These are phyloP conservation scores for Pygocentrus nattereri DNA, from an alignment of 2,797 vertebrate genomes.

Conservation along the genomic window DNA sequence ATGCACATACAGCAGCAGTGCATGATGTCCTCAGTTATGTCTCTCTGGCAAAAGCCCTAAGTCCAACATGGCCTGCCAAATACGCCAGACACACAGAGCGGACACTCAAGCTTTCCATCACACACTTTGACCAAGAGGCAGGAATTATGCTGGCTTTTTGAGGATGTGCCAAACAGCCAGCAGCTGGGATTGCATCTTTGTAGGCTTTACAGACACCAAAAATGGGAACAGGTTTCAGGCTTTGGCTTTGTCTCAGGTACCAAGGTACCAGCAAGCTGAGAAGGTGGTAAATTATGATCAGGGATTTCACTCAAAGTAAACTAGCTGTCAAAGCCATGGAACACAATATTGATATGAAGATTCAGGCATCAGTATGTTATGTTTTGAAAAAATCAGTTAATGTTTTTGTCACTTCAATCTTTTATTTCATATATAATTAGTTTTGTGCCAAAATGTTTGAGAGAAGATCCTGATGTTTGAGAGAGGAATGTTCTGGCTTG, in stretches of 20 bases:
- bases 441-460: too few relatives aligned
- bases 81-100: conserved; percentile 26
- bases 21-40: conserved; percentile 23
- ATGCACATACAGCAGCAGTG: not conserved
- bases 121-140: conserved; percentile 29
- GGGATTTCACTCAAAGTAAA: not conserved
- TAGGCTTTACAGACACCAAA: conserved; percentile 12
- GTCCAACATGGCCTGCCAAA: conserved; percentile 40
- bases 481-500: too few relatives aligned
- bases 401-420: not conserved
- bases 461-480: too few relatives aligned
- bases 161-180: conserved; percentile 1
- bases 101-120: conserved; percentile 43
- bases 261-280: conserved; percentile 16
- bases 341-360: too few relatives aligned
- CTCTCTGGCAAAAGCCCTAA: conserved; percentile 21
- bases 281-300: not conserved
- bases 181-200: conserved; percentile 16
- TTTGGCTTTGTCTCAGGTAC: conserved; percentile 9
- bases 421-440: not conserved
- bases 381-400: too few relatives aligned
- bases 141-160: not conserved
- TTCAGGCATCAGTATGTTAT: too few relatives aligned
- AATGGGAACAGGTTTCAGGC: conserved; percentile 22
- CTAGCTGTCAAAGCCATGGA: not conserved